Conservation (phyloP, 2,113 vertebrate genomes). For the Myodes glareolus region DNA sequence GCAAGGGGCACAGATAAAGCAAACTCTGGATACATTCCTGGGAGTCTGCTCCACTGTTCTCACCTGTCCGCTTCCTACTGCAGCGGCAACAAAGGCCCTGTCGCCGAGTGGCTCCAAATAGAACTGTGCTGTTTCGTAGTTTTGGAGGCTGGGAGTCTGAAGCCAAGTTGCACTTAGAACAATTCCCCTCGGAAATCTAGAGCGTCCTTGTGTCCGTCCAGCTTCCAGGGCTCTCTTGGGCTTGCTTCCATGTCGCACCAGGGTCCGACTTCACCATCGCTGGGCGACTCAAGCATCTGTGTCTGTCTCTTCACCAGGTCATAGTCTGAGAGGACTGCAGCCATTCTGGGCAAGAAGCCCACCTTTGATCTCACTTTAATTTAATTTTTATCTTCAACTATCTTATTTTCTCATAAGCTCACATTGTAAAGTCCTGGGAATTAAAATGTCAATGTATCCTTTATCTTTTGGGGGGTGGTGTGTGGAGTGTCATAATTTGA, state of each 20-base stretch:
- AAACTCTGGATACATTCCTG: neutral
- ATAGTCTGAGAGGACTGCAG: neutral
- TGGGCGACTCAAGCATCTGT: rapidly evolving
- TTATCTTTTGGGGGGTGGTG: neutral
- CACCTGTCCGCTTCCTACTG: neutral
- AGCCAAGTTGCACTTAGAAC: neutral
- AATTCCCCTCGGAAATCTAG: neutral
- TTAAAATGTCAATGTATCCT: neutral
- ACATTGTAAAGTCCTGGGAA: neutral
- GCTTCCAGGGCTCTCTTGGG: neutral
- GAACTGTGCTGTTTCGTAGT: neutral
- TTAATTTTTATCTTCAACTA: too few species aligned
- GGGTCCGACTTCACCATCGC: neutral
- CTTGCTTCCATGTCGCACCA: neutral
- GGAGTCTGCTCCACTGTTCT: rapidly evolving
- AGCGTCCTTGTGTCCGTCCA: neutral
- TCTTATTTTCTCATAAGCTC: neutral
- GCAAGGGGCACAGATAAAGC: too few species aligned
- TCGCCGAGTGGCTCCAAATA: neutral
- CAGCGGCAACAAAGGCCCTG: too few species aligned
- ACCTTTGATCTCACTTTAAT: neutral
- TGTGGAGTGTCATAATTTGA: neutral
- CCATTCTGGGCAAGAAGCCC: neutral
- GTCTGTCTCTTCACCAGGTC: neutral
- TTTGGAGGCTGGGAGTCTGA: neutral